phyloP scores from a whole-genome alignment of 2,113 vertebrate species.

The Gnathochromis pfefferi region DNA sequence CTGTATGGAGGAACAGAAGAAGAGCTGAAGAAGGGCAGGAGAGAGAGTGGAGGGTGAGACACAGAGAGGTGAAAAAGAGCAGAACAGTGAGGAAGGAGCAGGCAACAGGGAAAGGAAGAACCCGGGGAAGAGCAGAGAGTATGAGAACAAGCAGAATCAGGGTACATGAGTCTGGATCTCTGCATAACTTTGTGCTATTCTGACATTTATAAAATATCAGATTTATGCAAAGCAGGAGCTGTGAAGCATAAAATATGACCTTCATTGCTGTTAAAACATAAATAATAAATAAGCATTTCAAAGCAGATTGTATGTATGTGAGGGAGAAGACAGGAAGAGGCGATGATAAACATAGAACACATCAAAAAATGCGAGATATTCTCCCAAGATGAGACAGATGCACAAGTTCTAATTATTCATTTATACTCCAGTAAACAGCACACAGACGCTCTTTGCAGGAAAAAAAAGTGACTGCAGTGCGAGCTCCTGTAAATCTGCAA shows the following conservation, averaged over 20 bases:
- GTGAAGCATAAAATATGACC: constrained; percentile 5
- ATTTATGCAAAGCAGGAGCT: not conserved
- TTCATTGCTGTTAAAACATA: not conserved
- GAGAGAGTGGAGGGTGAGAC: not conserved
- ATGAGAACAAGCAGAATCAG: not conserved
- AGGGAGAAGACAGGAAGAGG: not conserved
- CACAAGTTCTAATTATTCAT: constrained; percentile 26
- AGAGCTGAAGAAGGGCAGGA: not conserved
- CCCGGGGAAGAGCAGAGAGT: not conserved
- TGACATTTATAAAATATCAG: not conserved
- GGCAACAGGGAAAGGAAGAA: not conserved
- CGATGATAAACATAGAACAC: not conserved
- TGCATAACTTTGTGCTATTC: not conserved
- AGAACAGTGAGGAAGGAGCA: not conserved
- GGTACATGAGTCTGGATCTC: not conserved
- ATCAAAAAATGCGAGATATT: not conserved
- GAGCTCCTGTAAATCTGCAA: not conserved
- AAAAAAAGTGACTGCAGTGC: not conserved
- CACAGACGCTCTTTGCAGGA: not conserved
- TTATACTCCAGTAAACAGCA: constrained; percentile 18
- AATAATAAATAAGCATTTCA: not conserved
- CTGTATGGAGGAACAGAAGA: not conserved
- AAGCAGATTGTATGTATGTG: not conserved
- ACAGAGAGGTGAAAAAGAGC: constrained; percentile 17
- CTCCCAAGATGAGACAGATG: constrained; percentile 15